Percentiles rank a stretch among this genome's conserved stretches.
Conservation (phyloP, 2,797 vertebrate species). For the Emydoidea blandingii region DNA sequence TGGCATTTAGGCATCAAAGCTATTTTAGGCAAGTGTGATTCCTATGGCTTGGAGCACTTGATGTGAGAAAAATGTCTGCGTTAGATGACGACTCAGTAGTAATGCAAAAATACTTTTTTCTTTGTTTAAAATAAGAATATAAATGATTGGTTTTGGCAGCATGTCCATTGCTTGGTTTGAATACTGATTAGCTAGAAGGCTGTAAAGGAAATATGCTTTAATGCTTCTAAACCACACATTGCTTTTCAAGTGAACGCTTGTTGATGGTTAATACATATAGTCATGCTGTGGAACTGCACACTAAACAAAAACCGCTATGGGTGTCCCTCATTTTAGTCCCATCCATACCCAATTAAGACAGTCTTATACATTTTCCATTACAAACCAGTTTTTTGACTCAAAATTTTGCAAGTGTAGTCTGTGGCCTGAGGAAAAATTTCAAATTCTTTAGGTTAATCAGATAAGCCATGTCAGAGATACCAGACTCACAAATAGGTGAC, state of each 20-base stretch:
- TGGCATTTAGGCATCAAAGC: background rate
- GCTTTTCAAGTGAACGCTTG: background rate
- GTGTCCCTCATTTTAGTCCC: background rate
- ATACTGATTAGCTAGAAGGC: fast-evolving
- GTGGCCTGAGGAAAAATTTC: background rate
- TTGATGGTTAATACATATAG: background rate
- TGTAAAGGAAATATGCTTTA: background rate
- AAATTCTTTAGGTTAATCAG: background rate
- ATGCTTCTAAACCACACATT: background rate
- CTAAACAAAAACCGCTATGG: background rate
- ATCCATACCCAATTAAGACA: background rate
- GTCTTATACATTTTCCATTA: background rate
- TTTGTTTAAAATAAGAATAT: background rate
- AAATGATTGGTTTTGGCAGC: too few relatives aligned
- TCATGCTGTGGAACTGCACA: background rate
- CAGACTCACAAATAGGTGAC: background rate
- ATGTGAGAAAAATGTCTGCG: background rate
- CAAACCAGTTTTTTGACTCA: background rate
- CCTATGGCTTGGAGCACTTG: background rate
- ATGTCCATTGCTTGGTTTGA: background rate
- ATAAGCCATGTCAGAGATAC: background rate
- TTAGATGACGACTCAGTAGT: too few relatives aligned
- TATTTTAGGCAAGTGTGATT: background rate
- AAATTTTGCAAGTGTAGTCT: background rate
- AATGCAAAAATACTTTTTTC: background rate